A percentile compares a stretch with the other conserved stretches of the same genome.
Conservation (phyloP, 2,113 vertebrate genomes). For the Entomyzon cyanotis region DNA sequence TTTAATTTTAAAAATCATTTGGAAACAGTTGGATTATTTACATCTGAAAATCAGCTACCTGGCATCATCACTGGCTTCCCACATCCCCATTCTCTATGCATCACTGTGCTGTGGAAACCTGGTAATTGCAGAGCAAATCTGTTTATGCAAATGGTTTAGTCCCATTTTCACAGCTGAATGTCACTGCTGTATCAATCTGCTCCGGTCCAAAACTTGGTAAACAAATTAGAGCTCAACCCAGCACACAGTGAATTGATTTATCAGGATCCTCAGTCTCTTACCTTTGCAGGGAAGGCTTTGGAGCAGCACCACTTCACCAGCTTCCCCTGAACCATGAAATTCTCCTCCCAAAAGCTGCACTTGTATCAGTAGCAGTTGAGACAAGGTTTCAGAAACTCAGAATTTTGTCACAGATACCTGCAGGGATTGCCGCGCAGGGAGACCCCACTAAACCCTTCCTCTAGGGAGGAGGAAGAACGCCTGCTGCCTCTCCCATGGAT, state of each 20-base stretch:
- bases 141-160: background rate
- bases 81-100: background rate
- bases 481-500: background rate
- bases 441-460: background rate
- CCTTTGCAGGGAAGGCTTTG: background rate
- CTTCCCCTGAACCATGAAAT: too few relatives aligned
- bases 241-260: background rate
- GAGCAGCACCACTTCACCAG: background rate
- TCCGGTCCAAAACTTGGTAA: background rate
- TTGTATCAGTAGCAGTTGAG: accelerated
- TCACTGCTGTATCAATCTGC: background rate
- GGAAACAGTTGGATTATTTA: conserved; percentile 15
- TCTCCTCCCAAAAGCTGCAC: background rate
- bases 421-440: background rate
- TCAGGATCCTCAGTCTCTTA: background rate
- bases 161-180: background rate
- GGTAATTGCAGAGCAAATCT: conserved; percentile 2
- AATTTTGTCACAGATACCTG: background rate
- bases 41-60: background rate
- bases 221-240: background rate
- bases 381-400: background rate
- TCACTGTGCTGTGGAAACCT: background rate
- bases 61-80: background rate
- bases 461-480: background rate
- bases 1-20: background rate